A percentile compares a stretch with the other conserved stretches of the same genome.
Conservation (phyloP, 2,888 invertebrate species). For the Baronia brevicornis region DNA sequence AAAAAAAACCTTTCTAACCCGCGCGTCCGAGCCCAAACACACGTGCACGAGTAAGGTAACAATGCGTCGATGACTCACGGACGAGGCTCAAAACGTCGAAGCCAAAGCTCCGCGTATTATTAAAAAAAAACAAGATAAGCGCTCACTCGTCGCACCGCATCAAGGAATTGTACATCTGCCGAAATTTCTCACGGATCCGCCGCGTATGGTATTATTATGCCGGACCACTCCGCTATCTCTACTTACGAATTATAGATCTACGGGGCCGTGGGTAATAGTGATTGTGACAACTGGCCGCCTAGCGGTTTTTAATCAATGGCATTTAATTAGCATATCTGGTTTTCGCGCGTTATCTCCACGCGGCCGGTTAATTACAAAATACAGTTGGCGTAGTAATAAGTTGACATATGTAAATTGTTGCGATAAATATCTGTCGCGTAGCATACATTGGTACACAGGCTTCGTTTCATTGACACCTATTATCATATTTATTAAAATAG, state of each 20-base stretch:
- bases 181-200: conserved; percentile 73
- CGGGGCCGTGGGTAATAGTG: conserved; percentile 34
- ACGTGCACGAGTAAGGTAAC: conserved; percentile 67
- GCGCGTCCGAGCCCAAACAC: conserved; percentile 57
- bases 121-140: conserved; percentile 68
- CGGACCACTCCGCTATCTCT: conserved; percentile 53
- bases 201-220: conserved; percentile 63
- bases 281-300: conserved; percentile 60
- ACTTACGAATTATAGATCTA: conserved; percentile 56
- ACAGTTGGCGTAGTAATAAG: conserved; percentile 10
- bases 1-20: conserved; percentile 71
- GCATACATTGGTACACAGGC: no score
- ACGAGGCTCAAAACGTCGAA: conserved; percentile 48
- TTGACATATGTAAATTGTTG: conserved; percentile 24
- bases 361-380: conserved; percentile 16
- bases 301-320: conserved; percentile 68
- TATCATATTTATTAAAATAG: no score
- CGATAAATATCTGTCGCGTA: no score
- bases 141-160: conserved; percentile 65
- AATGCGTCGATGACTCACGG: conserved; percentile 67
- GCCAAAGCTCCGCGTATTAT: conserved; percentile 57
- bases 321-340: conserved; percentile 58
- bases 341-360: conserved; percentile 25
- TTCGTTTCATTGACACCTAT: no score
- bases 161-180: conserved; percentile 76